These are phyloP conservation scores for Platynereis dumerilii DNA, from an alignment of 2,888 invertebrate species.

Conservation along the genomic window DNA sequence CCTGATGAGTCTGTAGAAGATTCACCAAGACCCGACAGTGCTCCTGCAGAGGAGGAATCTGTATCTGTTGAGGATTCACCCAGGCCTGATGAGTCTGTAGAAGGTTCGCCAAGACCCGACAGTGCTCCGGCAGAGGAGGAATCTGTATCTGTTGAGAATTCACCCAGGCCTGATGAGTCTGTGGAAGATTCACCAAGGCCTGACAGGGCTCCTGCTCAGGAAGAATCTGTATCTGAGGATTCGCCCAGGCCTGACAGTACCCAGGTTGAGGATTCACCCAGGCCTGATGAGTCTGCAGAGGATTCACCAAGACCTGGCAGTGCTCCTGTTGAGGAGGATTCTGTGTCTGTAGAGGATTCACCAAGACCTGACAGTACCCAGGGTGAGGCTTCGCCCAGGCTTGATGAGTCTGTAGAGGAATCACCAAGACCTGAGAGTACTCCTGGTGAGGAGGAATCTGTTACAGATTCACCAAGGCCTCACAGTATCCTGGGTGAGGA, in stretches of 20 bases:
- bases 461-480: not conserved
- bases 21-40: not conserved
- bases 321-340: not conserved
- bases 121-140: not conserved
- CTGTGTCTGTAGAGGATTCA: not conserved
- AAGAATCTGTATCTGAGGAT: not conserved
- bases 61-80: not conserved
- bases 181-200: not conserved
- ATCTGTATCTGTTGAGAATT: not conserved
- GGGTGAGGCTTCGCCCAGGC: not conserved
- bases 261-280: not conserved
- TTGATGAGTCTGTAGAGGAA: not conserved
- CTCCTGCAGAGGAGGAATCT: not conserved
- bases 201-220: not conserved
- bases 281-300: not conserved
- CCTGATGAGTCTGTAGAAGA: not conserved
- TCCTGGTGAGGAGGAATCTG: not conserved
- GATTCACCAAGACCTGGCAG: not conserved
- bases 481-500: not conserved
- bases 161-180: slow-evolving; percentile 1
- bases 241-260: not conserved
- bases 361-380: not conserved
- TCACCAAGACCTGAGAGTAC: slow-evolving; percentile 3
- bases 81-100: not conserved
- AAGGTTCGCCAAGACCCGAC: not conserved